Percentiles rank a stretch among this genome's conserved stretches.
phyloP scores from a whole-genome alignment of 2,888 invertebrate genomes.

The Brachyopa scutellaris region DNA sequence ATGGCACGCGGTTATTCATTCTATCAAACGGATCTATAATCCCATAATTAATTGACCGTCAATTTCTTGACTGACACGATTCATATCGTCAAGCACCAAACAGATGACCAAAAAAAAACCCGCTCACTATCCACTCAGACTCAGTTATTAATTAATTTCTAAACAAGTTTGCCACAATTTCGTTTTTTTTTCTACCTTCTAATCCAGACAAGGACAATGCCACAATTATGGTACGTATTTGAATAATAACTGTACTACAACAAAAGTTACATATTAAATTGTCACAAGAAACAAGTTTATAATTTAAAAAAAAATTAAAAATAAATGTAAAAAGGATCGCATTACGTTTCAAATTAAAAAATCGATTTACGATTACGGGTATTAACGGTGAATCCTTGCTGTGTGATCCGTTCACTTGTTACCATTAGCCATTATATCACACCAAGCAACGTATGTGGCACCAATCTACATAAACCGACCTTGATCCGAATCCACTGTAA shows the following conservation, averaged over 20 bases:
- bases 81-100: too few species aligned
- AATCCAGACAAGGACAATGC: conserved; percentile 16
- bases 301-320: conserved; percentile 3
- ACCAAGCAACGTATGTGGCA: conserved; percentile 15
- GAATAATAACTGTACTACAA: conserved; percentile 22
- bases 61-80: too few species aligned
- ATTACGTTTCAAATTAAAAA: too few species aligned
- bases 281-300: background rate
- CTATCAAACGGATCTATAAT: too few species aligned
- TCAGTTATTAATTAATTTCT: background rate
- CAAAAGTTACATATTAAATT: background rate
- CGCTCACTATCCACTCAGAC: too few species aligned
- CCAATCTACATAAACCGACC: conserved; percentile 42
- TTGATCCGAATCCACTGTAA: conserved; percentile 21
- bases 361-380: too few species aligned
- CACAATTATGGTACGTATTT: conserved; percentile 6
- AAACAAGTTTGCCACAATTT: conserved; percentile 12
- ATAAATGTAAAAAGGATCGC: too few species aligned
- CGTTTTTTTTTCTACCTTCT: too few species aligned
- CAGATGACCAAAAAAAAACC: too few species aligned
- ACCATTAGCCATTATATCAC: conserved; percentile 27
- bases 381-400: conserved; percentile 32
- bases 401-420: conserved; percentile 41
- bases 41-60: too few species aligned
- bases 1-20: too few species aligned